These are phyloP conservation scores for Rhimphoctona megacephalus DNA, from an alignment of 2,888 invertebrate genomes.

Conservation along the genomic window DNA sequence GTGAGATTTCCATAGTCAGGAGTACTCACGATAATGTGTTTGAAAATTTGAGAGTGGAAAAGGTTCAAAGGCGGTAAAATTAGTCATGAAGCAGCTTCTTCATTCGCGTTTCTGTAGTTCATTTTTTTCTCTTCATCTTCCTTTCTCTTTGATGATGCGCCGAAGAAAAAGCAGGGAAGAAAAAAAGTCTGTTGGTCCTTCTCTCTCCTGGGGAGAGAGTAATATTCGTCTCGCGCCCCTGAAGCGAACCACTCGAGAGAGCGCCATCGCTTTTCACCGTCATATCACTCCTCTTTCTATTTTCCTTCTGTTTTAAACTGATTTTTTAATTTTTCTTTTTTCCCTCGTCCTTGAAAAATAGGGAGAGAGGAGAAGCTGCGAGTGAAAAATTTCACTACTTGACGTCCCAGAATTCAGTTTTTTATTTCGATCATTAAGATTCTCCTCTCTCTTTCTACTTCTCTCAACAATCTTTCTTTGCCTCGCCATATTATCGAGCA, in stretches of 20 bases:
- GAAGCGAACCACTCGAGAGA: constrained; percentile 63
- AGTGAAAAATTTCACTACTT: constrained; percentile 44
- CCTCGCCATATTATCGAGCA: constrained; percentile 48
- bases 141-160: constrained; percentile 71
- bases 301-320: constrained; percentile 35
- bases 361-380: constrained; percentile 10
- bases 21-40: constrained; percentile 55
- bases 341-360: constrained; percentile 2
- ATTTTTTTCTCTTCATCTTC: constrained; percentile 58
- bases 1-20: not conserved
- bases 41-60: constrained; percentile 28
- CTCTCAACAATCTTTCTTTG: not conserved
- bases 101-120: constrained; percentile 70
- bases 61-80: constrained; percentile 75
- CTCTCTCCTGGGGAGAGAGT: constrained; percentile 33
- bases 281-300: constrained; percentile 56
- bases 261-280: constrained; percentile 63
- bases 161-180: constrained; percentile 2
- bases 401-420: constrained; percentile 36
- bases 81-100: constrained; percentile 74
- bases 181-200: constrained; percentile 21
- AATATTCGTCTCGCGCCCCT: constrained; percentile 40
- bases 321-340: constrained; percentile 3
- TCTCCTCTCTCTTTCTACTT: constrained; percentile 60
- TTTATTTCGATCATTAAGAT: constrained; percentile 32